Evolutionary conservation across 2,888 invertebrate genomes (phyloP), one percentile per base, ranked within the genome.

Genomic region (Tenthredo notha): DNA sequence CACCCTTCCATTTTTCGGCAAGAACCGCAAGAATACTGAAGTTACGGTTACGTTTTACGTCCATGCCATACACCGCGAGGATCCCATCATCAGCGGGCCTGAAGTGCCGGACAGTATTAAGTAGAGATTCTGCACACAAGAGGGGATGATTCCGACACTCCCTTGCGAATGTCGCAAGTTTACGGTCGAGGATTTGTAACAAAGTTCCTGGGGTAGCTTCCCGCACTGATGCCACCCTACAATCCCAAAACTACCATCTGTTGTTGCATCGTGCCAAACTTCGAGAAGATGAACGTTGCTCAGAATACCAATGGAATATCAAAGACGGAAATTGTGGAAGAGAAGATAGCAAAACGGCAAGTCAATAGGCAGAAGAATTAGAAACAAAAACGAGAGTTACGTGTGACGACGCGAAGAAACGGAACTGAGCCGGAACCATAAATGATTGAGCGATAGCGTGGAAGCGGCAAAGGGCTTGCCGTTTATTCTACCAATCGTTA

Each of bases 151-250:
- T 80, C 40, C 50, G n/a, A 54, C 50, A 21, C 61, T 15, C 61
- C 61, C 25, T 61, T 58, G 80, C 37, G 61, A 37, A 61, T 80
- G 61, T 80, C 61, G 58, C 61, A 80, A 61, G 80, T 80, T 80
- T 80, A 80, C 80, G 61, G 58, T 50, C 37, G 40, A 80, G 80
- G 80, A 80, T 80, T 80, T 80, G 80, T 80, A 80, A 21, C 80
- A 29, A 58, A 80, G 80, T 80, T 58, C n/a, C 12, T 40, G 5
- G 58, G 61, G 37, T 80, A 61, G 58, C 37, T 40, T 54, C 47
- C 47, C 50, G 47, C 77, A 40, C n/a, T 61, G 80, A 61, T 80
- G 58, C 58, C 40, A 61, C n/a, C 58, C 58, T 61, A 80, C 80
- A 37, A 61, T 61, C 21, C 80, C 37, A 15, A 80, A 58, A 80